These are phyloP conservation scores for Tragelaphus imberbis DNA, from an alignment of 2,113 vertebrate genomes.

Conservation along the genomic window DNA sequence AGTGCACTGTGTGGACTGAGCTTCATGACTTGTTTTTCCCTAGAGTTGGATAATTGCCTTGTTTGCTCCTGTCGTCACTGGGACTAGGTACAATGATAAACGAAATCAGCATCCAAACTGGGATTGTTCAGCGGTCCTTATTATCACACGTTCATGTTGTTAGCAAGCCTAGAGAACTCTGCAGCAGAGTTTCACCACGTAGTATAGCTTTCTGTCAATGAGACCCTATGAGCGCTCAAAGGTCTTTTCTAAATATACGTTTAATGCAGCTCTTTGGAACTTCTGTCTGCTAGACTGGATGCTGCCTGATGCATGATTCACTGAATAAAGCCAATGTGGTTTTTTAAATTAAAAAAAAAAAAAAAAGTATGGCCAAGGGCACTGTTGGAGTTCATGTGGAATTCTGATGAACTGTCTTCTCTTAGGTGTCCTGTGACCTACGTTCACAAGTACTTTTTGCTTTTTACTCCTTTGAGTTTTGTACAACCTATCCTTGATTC, in stretches of 20 bases:
- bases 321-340: background rate
- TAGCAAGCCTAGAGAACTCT: background rate
- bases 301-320: background rate
- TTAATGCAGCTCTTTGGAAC: background rate
- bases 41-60: slow-evolving; percentile 36
- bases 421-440: background rate
- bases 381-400: background rate
- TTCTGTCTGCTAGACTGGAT: background rate
- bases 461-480: slow-evolving; percentile 59
- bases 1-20: background rate
- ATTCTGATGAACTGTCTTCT: background rate
- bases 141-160: background rate
- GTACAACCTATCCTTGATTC: slow-evolving; percentile 4
- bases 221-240: background rate
- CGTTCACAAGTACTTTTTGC: background rate
- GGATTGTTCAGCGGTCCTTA: background rate
- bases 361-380: background rate
- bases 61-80: background rate
- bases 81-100: slow-evolving; percentile 1
- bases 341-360: background rate
- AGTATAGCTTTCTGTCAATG: background rate
- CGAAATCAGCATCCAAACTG: background rate
- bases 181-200: background rate
- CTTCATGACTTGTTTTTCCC: slow-evolving; percentile 38
- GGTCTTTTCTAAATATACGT: slow-evolving; percentile 14